Evolutionary conservation across 1,140 invertebrate genomes (phyloP).

Genomic region (Melitaea cinxia): DNA sequence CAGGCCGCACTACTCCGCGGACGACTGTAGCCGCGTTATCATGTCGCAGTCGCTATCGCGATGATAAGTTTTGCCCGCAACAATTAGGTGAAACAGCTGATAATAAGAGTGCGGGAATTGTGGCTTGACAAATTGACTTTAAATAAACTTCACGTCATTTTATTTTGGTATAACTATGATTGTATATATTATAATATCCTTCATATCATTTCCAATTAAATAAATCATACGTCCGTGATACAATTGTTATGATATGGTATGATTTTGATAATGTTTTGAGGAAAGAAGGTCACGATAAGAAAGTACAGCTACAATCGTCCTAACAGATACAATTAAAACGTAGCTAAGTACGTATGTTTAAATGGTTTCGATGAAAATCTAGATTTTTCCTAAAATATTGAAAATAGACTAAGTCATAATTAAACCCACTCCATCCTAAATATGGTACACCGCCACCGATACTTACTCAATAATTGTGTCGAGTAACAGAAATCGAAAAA

Average conservation of each 20-base stretch:
- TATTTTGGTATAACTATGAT: not conserved
- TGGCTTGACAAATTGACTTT: conserved; percentile 12
- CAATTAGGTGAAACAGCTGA: conserved; percentile 70
- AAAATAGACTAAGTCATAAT: too few species aligned
- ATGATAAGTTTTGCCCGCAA: conserved; percentile 65
- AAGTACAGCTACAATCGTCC: not conserved
- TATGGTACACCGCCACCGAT: too few species aligned
- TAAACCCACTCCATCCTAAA: too few species aligned
- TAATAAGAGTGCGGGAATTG: conserved; percentile 35
- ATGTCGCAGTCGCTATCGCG: conserved; percentile 50
- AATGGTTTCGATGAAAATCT: too few species aligned
- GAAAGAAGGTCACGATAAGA: conserved; percentile 1
- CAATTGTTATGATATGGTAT: not conserved
- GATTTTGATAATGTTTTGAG: not conserved
- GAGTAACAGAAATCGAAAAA: too few species aligned
- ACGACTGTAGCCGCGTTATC: conserved; percentile 61
- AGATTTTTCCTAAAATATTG: too few species aligned
- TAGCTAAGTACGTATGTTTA: too few species aligned
- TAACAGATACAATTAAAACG: too few species aligned
- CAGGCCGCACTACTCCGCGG: conserved; percentile 33
- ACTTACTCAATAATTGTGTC: too few species aligned
- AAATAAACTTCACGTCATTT: conserved; percentile 8
- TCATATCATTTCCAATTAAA: not conserved
- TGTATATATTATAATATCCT: not conserved
- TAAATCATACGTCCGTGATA: not conserved